Evolutionary conservation across 2,888 invertebrate species (phyloP).

Genomic region (Loripinus fragilis): DNA sequence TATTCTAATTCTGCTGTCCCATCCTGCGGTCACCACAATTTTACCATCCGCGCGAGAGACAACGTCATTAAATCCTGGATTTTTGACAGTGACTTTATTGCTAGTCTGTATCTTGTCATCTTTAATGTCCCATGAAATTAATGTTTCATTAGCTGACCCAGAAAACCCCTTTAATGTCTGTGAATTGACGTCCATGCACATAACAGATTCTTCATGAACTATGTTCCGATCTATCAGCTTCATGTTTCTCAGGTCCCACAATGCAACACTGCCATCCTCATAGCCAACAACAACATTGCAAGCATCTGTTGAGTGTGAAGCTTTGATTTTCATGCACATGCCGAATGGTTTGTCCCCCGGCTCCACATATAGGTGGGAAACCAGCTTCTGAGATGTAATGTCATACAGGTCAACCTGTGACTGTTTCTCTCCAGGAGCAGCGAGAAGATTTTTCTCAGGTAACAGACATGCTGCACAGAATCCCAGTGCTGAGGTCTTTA

Average conservation of each 20-base stretch:
- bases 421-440: slow-evolving; percentile 60
- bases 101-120: slow-evolving; percentile 39
- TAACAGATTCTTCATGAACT: slow-evolving; percentile 68
- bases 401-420: slow-evolving; percentile 66
- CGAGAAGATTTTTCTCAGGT: slow-evolving; percentile 46
- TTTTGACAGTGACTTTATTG: slow-evolving; percentile 38
- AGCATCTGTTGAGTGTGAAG: not conserved
- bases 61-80: slow-evolving; percentile 73
- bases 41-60: slow-evolving; percentile 72
- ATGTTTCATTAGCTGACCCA: slow-evolving; percentile 68
- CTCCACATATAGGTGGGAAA: slow-evolving; percentile 43
- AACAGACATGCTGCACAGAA: slow-evolving; percentile 61
- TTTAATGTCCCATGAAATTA: slow-evolving; percentile 60
- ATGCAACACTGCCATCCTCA: slow-evolving; percentile 73
- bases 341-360: slow-evolving; percentile 52
- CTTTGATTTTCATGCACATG: slow-evolving; percentile 72
- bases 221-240: slow-evolving; percentile 51
- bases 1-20: slow-evolving; percentile 76
- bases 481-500: slow-evolving; percentile 51
- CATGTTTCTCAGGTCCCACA: slow-evolving; percentile 68
- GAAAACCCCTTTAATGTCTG: slow-evolving; percentile 59
- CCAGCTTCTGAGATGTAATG: slow-evolving; percentile 36
- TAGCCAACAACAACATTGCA: slow-evolving; percentile 67
- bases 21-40: slow-evolving; percentile 77
- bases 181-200: slow-evolving; percentile 68